Base-by-base conservation (phyloP, 2,888 invertebrate genomes). In the Proisotoma minuta region DNA sequence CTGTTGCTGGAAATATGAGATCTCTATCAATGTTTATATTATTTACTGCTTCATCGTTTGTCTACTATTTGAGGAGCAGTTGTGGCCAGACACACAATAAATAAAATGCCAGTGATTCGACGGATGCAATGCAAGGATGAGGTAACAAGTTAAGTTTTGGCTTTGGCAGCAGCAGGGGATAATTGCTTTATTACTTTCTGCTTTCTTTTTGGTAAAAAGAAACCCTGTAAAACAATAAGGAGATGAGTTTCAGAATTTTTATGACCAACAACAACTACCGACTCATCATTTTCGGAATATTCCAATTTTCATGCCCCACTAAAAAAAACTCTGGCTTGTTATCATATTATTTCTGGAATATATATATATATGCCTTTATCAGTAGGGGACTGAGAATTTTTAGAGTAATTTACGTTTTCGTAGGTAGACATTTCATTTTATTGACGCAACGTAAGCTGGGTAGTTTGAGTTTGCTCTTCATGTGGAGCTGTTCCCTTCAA, bases 121-220 rank as follows among this genome's bases (percentile, higher is more conserved):
- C 52, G 34, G 34, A 34, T 34, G 34, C 34, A 34, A 34, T 34
- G n/a, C 24, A 49, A 3, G 4, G 15, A 52, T 47, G 47, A 12
- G 47, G 20, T 20, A 20, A 24, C 29, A 52, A 52, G 28, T 52
- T n/a, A 23, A 18, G 27, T 52, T 39, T 54, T 54, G 54, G 28
- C 27, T 26, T 54, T 54, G 39, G 40, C 40, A 39, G 54, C 54
- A 54, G 54, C 39, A 39, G 54, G 40, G 34, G 40, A 54, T 54
- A 54, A 54, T 54, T 54, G 54, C 54, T 54, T 54, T 54, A 54
- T 54, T 54, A 54, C 54, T 39, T 34, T 54, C 54, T 39, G 39
- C 54, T 39, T 34, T 54, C 54, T 28, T 54, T 54, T 54, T 39
- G 23, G 54, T 29, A 54, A 39, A 23, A 27, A 5, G 52, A 29